phyloP scores from a whole-genome alignment of 2,113 vertebrate species.

The Lanius ludovicianus region DNA sequence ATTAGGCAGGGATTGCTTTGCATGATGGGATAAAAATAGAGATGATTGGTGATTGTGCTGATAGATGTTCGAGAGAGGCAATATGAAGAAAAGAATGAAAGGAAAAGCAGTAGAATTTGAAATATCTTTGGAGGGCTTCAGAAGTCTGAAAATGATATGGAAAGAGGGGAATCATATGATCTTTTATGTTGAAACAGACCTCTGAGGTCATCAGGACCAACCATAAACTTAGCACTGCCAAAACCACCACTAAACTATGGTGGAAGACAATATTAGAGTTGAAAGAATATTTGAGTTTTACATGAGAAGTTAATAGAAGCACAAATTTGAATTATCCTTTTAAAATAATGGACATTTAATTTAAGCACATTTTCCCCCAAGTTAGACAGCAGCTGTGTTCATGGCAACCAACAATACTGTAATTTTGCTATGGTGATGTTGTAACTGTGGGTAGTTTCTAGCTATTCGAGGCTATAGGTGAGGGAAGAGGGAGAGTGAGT shows the following conservation, averaged over 20 bases:
- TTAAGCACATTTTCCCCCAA: neutral
- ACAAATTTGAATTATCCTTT: neutral
- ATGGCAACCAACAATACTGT: neutral
- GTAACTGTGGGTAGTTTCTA: neutral
- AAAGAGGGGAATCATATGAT: neutral
- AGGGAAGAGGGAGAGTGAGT: neutral
- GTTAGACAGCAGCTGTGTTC: neutral
- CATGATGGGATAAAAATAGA: neutral
- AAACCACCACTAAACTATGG: neutral
- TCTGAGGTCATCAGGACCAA: neutral
- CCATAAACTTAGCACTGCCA: neutral
- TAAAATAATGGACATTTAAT: neutral
- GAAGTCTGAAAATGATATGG: neutral
- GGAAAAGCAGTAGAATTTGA: neutral
- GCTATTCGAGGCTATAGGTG: neutral
- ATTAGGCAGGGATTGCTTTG: neutral
- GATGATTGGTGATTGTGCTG: neutral
- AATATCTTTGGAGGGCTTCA: neutral
- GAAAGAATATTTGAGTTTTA: neutral
- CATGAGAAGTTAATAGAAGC: neutral
- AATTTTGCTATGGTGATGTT: neutral
- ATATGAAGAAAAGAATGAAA: neutral
- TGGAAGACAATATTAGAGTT: neutral
- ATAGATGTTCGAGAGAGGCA: neutral
- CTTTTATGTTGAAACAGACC: neutral